Evolutionary conservation across 2,113 vertebrate genomes (phyloP).

Genomic region (Neofelis nebulosa): DNA sequence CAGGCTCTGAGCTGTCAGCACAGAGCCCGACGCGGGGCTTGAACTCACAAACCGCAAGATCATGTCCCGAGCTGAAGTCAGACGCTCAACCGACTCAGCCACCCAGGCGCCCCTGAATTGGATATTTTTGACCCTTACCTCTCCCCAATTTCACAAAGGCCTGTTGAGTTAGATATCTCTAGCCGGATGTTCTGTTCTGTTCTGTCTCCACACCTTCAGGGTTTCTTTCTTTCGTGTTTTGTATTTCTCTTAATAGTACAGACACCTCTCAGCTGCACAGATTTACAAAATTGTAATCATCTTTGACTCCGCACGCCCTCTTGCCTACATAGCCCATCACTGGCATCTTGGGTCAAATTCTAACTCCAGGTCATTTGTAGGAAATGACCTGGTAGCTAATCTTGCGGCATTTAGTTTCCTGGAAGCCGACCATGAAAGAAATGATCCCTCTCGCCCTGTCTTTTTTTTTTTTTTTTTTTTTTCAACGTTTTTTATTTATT

Average conservation of each 20-base stretch:
- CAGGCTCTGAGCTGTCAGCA: too few relatives aligned
- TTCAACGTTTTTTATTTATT: too few relatives aligned
- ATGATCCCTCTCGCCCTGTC: background rate
- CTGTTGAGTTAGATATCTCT: background rate
- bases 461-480: too few relatives aligned
- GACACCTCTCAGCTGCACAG: constrained; percentile 9
- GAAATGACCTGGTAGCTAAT: constrained; percentile 44
- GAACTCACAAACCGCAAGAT: too few relatives aligned
- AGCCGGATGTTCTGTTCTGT: background rate
- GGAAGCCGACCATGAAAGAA: constrained; percentile 18
- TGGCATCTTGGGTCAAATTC: background rate
- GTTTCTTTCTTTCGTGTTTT: background rate
- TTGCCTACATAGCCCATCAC: background rate
- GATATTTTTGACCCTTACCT: background rate
- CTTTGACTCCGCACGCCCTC: background rate
- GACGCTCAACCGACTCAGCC: too few relatives aligned
- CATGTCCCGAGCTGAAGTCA: too few relatives aligned
- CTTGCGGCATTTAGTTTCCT: background rate
- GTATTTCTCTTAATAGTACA: background rate
- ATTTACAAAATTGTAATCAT: constrained; percentile 9
- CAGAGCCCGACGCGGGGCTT: too few relatives aligned
- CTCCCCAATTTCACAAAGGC: background rate
- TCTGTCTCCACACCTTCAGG: background rate
- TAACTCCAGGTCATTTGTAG: constrained; percentile 41
- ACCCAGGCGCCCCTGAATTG: background rate